phyloP scores from a whole-genome alignment of 2,113 vertebrate genomes.

The Menidia beryllina region DNA sequence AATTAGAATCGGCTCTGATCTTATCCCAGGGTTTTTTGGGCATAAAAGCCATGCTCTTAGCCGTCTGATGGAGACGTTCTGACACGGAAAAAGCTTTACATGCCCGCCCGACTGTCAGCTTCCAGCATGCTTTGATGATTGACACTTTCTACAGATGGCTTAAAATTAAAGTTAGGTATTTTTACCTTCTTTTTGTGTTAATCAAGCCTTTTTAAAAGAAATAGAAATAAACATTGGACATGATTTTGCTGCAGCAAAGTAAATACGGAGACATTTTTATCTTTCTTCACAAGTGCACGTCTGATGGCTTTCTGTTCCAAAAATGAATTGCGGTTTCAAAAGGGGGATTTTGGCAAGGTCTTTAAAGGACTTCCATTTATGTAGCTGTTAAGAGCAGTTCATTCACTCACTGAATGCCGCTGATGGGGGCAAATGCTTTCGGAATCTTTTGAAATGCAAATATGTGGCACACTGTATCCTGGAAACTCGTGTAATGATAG shows the following conservation, averaged over 20 bases:
- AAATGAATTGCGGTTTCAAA: conserved; percentile 32
- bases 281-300: conserved; percentile 6
- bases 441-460: conserved; percentile 67
- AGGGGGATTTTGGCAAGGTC: conserved; percentile 37
- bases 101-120: neutral
- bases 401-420: conserved; percentile 61
- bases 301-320: conserved; percentile 18
- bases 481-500: conserved; percentile 48
- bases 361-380: conserved; percentile 44
- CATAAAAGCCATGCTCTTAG: neutral
- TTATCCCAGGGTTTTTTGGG: conserved; percentile 16
- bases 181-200: neutral
- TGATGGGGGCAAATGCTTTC: conserved; percentile 47
- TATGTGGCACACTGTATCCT: conserved; percentile 37
- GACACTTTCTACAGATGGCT: neutral
- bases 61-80: conserved; percentile 2
- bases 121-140: neutral
- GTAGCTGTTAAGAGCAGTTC: conserved; percentile 45
- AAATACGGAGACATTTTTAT: conserved; percentile 16
- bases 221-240: conserved; percentile 4
- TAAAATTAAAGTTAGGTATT: neutral
- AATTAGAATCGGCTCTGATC: conserved; percentile 17
- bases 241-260: conserved; percentile 9
- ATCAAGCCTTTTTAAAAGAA: neutral
- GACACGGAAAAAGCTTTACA: neutral